Evolutionary conservation across 53 echinoderm and acorn worm genomes (phyloP).

Genomic region (Zoroaster sp.): DNA sequence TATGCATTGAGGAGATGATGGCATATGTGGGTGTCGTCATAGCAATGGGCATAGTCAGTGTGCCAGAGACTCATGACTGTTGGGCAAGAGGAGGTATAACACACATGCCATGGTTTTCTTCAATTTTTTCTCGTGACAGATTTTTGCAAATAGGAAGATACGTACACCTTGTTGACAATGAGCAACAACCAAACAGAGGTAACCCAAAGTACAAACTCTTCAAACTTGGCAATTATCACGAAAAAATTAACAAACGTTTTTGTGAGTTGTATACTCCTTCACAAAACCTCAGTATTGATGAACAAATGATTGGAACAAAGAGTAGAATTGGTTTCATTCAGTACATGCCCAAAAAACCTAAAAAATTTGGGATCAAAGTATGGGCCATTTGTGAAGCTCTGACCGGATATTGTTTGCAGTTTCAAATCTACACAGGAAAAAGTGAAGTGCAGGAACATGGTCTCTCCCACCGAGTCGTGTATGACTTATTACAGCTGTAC

Average conservation of each 20-base stretch:
- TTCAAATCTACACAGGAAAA: slow-evolving; percentile 35
- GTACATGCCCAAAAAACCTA: slow-evolving; percentile 41
- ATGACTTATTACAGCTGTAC: background rate
- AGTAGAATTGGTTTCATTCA: slow-evolving; percentile 34
- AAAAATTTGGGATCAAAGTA: slow-evolving; percentile 45
- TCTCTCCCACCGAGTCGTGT: background rate
- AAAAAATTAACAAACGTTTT: background rate
- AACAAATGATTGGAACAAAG: slow-evolving; percentile 28
- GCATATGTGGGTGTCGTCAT: slow-evolving; percentile 24
- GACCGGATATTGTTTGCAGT: slow-evolving; percentile 31
- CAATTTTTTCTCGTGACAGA: background rate
- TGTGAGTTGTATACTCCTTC: background rate
- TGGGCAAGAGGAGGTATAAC: slow-evolving; percentile 23
- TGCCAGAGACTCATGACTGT: slow-evolving; percentile 32
- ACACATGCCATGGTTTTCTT: background rate
- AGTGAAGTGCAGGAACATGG: background rate
- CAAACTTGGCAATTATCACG: background rate
- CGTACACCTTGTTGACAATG: background rate
- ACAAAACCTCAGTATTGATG: background rate
- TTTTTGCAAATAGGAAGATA: background rate
- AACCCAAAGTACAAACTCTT: background rate
- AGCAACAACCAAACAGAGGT: background rate
- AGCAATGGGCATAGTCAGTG: slow-evolving; percentile 31
- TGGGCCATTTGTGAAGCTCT: slow-evolving; percentile 25
- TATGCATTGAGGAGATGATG: slow-evolving; percentile 8